Conservation (phyloP, 2,888 invertebrate genomes). For the Cosmia pyralina region DNA sequence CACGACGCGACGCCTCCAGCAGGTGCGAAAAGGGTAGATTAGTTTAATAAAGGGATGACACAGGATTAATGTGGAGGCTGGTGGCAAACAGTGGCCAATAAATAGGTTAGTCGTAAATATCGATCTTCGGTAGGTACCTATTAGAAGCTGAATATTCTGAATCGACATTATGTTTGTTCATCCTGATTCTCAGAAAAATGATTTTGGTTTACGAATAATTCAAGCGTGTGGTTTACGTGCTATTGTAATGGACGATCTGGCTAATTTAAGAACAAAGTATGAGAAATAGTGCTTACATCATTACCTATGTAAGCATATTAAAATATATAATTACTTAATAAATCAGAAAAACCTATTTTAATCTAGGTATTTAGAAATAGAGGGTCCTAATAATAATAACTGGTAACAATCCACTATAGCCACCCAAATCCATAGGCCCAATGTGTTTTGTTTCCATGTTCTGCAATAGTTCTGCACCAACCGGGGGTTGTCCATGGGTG, state of each 20-base stretch:
- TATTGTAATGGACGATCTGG: slow-evolving; percentile 8
- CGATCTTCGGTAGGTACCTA: background rate
- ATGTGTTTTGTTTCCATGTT: too few species aligned
- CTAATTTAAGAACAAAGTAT: background rate
- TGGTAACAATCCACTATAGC: too few species aligned
- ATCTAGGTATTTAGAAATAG: too few species aligned
- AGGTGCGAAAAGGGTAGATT: background rate
- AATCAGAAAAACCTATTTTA: too few species aligned
- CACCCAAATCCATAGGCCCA: too few species aligned
- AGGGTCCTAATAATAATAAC: too few species aligned
- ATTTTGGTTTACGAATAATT: background rate
- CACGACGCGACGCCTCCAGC: too few species aligned
- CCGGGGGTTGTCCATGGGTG: too few species aligned
- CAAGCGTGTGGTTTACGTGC: background rate
- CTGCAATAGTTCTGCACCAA: too few species aligned
- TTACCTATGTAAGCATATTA: background rate
- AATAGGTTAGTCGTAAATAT: background rate
- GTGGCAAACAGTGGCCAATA: background rate
- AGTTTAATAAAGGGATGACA: background rate
- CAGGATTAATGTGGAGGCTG: background rate
- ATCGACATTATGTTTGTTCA: background rate
- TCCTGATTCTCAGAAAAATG: background rate
- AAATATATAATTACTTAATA: too few species aligned
- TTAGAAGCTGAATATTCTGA: background rate
- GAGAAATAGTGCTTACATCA: background rate